Percentiles rank a stretch among this genome's conserved stretches.
Conservation (phyloP, 2,113 vertebrate genomes). For the Athene cunicularia region DNA sequence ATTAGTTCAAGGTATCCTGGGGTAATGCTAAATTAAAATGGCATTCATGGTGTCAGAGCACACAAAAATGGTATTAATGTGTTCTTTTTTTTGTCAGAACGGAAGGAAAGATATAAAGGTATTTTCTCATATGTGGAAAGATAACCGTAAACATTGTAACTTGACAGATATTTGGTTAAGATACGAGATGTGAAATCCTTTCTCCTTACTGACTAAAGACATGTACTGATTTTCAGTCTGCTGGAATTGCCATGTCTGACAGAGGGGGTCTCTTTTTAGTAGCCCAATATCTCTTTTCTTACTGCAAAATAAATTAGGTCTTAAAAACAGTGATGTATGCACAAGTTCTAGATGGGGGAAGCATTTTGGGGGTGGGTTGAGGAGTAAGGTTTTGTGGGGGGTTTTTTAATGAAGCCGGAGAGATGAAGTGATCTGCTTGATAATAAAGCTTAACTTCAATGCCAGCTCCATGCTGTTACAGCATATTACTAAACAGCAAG, state of each 20-base stretch:
- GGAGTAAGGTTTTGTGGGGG: neutral
- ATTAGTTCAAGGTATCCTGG: slow-evolving; percentile 68
- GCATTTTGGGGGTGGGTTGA: neutral
- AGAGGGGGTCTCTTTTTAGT: neutral
- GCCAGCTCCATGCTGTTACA: slow-evolving; percentile 83
- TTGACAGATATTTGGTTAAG: neutral
- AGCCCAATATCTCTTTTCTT: slow-evolving; percentile 7
- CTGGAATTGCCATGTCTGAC: neutral
- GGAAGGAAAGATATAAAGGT: neutral
- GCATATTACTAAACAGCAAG: slow-evolving; percentile 87
- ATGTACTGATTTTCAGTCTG: neutral
- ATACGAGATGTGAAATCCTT: neutral
- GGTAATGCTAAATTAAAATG: slow-evolving; percentile 62
- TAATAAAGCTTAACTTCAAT: slow-evolving; percentile 84
- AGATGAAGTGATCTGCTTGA: slow-evolving; percentile 80
- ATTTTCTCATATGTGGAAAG: neutral
- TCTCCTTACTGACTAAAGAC: neutral
- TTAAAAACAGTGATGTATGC: slow-evolving; percentile 22
- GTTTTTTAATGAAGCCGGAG: slow-evolving; percentile 71
- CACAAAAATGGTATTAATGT: neutral
- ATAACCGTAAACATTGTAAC: neutral
- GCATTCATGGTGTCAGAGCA: neutral
- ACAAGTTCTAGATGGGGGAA: slow-evolving; percentile 50
- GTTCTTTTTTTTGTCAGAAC: neutral
- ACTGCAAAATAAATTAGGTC: slow-evolving; percentile 50